Conservation (phyloP, 2,113 vertebrate genomes). For the Conger conger region DNA sequence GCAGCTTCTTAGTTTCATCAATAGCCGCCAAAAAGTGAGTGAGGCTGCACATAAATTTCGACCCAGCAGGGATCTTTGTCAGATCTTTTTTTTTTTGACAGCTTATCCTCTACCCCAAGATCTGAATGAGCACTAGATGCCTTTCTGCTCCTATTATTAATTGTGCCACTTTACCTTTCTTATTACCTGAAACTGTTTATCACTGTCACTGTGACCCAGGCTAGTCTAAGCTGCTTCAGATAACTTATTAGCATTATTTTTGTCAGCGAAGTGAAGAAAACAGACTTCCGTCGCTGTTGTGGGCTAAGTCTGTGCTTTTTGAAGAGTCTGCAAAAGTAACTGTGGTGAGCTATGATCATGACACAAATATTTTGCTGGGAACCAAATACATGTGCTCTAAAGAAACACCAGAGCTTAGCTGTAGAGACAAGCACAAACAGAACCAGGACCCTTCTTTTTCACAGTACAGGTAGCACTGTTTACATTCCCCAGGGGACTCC, state of each 20-base stretch:
- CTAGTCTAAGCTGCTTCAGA: background rate
- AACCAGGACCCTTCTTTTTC: background rate
- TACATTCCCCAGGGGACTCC: conserved; percentile 34
- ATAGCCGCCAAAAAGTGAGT: background rate
- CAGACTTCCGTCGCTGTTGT: background rate
- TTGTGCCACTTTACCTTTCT: background rate
- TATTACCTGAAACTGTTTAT: conserved; percentile 1
- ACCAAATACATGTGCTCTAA: background rate
- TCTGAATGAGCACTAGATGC: background rate
- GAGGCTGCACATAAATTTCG: conserved; percentile 8
- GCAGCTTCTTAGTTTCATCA: conserved; percentile 9
- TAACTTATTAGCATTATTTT: background rate
- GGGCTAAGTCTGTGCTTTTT: background rate
- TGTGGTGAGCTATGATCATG: background rate
- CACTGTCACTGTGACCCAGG: background rate
- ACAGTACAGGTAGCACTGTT: conserved; percentile 43
- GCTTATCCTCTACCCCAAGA: conserved; percentile 6
- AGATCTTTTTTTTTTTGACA: conserved; percentile 1
- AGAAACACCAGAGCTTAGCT: background rate
- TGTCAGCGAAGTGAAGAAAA: background rate
- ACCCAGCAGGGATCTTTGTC: conserved; percentile 10
- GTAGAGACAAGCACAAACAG: background rate
- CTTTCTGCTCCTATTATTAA: background rate
- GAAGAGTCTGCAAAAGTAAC: background rate
- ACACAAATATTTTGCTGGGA: background rate